phyloP scores from a whole-genome alignment of 2,113 vertebrate species.

The Nerophis ophidion region DNA sequence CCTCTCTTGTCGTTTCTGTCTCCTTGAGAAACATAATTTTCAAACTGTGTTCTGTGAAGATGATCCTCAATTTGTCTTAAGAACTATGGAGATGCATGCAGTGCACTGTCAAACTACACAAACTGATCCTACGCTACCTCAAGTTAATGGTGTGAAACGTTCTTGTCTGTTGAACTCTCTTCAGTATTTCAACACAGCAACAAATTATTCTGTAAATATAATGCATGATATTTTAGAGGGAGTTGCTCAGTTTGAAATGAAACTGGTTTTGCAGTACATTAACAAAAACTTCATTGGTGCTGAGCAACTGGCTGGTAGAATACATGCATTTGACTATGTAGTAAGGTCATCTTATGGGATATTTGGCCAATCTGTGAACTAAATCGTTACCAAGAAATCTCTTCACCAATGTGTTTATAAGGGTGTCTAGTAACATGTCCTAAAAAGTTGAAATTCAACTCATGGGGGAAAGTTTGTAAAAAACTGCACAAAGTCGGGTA shows the following conservation, averaged over 20 bases:
- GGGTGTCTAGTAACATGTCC: no score
- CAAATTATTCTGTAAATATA: conserved; percentile 33
- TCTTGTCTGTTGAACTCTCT: conserved; percentile 27
- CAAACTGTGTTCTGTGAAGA: conserved; percentile 6
- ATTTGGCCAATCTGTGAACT: no score
- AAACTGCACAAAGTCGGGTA: no score
- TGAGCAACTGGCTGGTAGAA: background rate
- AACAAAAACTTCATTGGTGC: background rate
- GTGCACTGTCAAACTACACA: background rate
- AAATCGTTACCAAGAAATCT: no score
- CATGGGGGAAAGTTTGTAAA: no score
- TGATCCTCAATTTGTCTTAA: background rate
- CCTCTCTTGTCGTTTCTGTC: no score
- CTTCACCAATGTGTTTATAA: no score
- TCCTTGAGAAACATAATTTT: conserved; percentile 2
- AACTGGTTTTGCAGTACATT: conserved; percentile 16
- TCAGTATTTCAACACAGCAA: conserved; percentile 31
- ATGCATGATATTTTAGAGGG: conserved; percentile 45
- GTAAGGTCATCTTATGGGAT: no score
- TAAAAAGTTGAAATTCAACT: no score
- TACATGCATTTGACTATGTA: no score
- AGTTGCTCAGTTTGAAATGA: conserved; percentile 9
- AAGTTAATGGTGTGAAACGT: conserved; percentile 35
- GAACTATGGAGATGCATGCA: background rate
- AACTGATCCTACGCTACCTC: conserved; percentile 3